A percentile compares a stretch with the other conserved stretches of the same genome.
Evolutionary conservation across 2,113 vertebrate genomes (phyloP).

Genomic region (Camelus dromedarius): DNA sequence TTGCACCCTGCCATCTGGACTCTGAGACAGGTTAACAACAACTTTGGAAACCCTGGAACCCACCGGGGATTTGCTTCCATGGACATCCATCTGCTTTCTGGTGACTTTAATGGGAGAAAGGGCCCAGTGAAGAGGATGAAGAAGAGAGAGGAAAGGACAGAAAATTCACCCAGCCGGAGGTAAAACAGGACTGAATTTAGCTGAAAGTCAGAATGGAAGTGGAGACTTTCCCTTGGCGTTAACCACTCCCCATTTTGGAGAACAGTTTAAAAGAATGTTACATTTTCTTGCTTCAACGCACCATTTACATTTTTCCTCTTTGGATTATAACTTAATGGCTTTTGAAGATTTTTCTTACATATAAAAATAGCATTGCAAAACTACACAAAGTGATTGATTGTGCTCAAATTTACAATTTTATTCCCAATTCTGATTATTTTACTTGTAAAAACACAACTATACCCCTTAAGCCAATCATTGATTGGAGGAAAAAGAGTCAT

Average conservation of each 20-base stretch:
- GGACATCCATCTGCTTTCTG: slow-evolving; percentile 82
- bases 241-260: not conserved
- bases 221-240: not conserved
- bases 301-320: not conserved
- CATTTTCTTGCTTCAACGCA: slow-evolving; percentile 2
- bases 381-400: not conserved
- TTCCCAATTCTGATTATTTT: not conserved
- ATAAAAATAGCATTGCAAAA: not conserved
- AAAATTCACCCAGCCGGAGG: slow-evolving; percentile 66
- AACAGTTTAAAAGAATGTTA: slow-evolving; percentile 37
- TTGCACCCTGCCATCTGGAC: slow-evolving; percentile 73
- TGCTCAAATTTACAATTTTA: not conserved
- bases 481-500: not conserved
- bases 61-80: slow-evolving; percentile 59
- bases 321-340: not conserved
- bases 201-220: not conserved
- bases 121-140: slow-evolving; percentile 59
- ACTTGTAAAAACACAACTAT: not conserved
- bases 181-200: slow-evolving; percentile 42
- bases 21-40: slow-evolving; percentile 77
- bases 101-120: slow-evolving; percentile 66
- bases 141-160: slow-evolving; percentile 73
- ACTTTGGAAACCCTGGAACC: slow-evolving; percentile 65
- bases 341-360: slow-evolving; percentile 41
- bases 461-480: not conserved